These are phyloP conservation scores for Zaprionus tsacasi DNA, from an alignment of 1,140 invertebrate genomes.

Conservation along the genomic window DNA sequence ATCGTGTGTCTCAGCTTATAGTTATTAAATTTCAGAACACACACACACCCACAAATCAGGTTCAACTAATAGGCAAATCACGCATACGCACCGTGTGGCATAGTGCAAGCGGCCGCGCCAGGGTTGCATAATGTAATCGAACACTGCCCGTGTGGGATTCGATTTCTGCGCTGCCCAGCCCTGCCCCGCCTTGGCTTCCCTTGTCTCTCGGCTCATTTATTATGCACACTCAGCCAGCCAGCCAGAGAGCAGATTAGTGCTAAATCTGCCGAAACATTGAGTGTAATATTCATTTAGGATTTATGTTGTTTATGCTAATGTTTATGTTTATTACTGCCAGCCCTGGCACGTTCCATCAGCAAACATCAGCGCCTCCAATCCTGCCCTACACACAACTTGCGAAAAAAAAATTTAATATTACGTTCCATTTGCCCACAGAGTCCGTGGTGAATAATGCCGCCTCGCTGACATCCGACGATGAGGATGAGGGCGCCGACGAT, in stretches of 20 bases:
- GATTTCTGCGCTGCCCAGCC: not conserved
- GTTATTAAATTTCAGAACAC: conserved; percentile 12
- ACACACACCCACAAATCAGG: conserved; percentile 44
- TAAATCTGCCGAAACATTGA: conserved; percentile 21
- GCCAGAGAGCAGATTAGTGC: conserved; percentile 23
- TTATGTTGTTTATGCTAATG: conserved; percentile 40
- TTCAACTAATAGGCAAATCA: conserved; percentile 59
- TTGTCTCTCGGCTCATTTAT: conserved; percentile 14
- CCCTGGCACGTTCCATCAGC: not conserved
- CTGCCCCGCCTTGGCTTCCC: not conserved
- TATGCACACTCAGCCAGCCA: conserved; percentile 30
- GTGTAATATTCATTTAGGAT: conserved; percentile 39
- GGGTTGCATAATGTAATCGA: not conserved
- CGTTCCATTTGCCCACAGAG: conserved; percentile 84
- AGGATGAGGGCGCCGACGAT: conserved; percentile 88
- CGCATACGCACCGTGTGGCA: conserved; percentile 57
- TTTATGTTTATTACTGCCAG: conserved; percentile 29
- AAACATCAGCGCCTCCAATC: conserved; percentile 6
- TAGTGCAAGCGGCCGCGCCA: not conserved
- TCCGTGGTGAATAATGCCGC: conserved; percentile 86
- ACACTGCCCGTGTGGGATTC: not conserved
- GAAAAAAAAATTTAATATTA: conserved; percentile 56
- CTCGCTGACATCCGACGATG: conserved; percentile 87
- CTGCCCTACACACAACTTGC: too few relatives aligned
- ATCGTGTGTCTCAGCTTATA: conserved; percentile 6